Base-by-base conservation (phyloP, 2,113 vertebrate species). In the Galeopterus variegatus region DNA sequence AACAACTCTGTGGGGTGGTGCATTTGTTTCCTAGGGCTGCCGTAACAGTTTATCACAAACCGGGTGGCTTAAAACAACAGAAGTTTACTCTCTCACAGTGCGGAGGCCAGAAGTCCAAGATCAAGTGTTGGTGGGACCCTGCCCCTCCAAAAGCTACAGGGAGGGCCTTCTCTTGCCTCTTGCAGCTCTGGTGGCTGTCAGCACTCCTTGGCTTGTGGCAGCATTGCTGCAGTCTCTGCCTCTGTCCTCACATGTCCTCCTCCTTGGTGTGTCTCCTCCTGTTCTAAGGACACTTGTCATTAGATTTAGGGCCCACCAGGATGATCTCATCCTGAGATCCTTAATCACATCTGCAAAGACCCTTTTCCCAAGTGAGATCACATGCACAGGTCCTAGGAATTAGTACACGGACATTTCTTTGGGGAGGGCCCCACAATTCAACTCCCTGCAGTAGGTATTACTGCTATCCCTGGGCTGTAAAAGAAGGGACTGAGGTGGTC, bases 131-230 rank as follows among this genome's bases (percentile, higher is more conserved):
- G 26, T 18, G 1, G 33, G 65, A 52, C 28, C 14, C 17, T 13
- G 6, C n/a, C 70, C 17, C n/a, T 36, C 23, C 21, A 1, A 1
- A 3, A 33, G 18, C 41, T n/a, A 56, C 0, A 2, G 13, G 28
- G n/a, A 41, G 41, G 5, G 0, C 3, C 17, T 15, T n/a, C 41
- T 33, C 56, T 36, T 2, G 12, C 28, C 17, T 28, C 48, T 28
- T 23, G 13, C 7, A 7, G 62, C 36, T 36, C 19, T 11, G 52
- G 70, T 0, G 31, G 36, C 36, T 26, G 41, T 31, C 24, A 6
- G 79, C 14, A 5, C 36, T 87, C 69, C 26, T 10, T 19, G 24
- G n/a, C 70, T 2, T 8, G 11, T 4, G 26, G 64, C 31, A 17
- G 14, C 60, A 5, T 9, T 23, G 5, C n/a, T 45, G 5, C 9